Base-by-base conservation (phyloP, 1,140 invertebrate species). In the Belonocnema kinseyi region DNA sequence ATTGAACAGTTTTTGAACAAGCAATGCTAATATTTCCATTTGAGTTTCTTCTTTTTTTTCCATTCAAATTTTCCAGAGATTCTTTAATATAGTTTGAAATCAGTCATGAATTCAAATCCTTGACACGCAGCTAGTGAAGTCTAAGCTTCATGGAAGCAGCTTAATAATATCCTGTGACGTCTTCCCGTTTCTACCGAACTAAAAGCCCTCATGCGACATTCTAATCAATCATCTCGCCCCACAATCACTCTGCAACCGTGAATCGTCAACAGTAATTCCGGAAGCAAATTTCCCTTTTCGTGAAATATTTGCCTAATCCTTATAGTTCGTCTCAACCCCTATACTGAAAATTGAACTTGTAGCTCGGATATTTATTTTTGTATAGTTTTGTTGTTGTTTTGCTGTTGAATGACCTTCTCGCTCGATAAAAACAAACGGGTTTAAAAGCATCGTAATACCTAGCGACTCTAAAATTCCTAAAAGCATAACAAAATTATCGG, bases 161-260 rank as follows among this genome's bases (percentile, higher is more conserved):
- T 61, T 61, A 61, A 61, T 61, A 61, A 61, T 61, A 61, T 33
- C 21, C 13, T 61, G 21, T 61, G 58, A 61, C 58, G 26, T 61
- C 58, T 61, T 61, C 33, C 58, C 58, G 58, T 61, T 61, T 61
- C 58, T 61, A 26, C 33, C 26, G 16, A 61, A 33, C 21, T 4
- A 61, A 61, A 61, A 61, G 21, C 19, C 26, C 21, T 61, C 21
- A 61, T 13, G 3, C 58, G 26, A 61, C 58, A 61, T 21, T 33
- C 26, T 14, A 61, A 61, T 61, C 58, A 61, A 61, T 61, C 58
- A 61, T 61, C 58, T 26, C 26, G 33, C 58, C 58, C 33, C 58
- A 40, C 58, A 61, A 61, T 61, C 58, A 61, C 13, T 6, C 26
- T 6, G 19, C 21, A 61, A 33, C 21, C 12, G 21, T 21, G 26